Evolutionary conservation across 1,140 invertebrate species (phyloP).

Genomic region (Sogatella furcifera): DNA sequence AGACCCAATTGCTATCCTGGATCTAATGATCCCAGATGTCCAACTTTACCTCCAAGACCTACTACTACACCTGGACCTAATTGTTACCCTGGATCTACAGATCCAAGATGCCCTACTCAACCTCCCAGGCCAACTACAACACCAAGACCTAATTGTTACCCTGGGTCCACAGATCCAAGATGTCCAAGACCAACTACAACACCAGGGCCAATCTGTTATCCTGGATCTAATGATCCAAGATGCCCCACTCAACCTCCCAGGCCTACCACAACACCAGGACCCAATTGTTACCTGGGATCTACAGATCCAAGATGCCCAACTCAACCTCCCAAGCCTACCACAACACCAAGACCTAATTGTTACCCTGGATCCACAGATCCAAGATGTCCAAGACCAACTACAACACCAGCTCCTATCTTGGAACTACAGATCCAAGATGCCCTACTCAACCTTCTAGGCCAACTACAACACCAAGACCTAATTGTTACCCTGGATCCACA

Average conservation of each 20-base stretch:
- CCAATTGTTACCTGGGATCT: constrained; percentile 29
- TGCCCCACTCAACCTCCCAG: constrained; percentile 9
- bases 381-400: constrained; percentile 29
- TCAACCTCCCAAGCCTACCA: constrained; percentile 22
- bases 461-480: constrained; percentile 8
- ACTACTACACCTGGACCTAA: constrained; percentile 15
- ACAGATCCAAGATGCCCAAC: constrained; percentile 29
- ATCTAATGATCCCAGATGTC: constrained; percentile 33
- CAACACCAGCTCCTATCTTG: constrained; percentile 23
- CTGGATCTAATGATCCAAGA: constrained; percentile 14
- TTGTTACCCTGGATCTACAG: constrained; percentile 32
- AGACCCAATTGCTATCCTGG: constrained; percentile 30
- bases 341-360: constrained; percentile 22
- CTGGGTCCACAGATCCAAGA: constrained; percentile 24
- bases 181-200: constrained; percentile 18
- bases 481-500: constrained; percentile 35
- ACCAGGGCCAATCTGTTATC: constrained; percentile 13
- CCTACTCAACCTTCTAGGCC: constrained; percentile 21
- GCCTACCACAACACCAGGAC: constrained; percentile 15
- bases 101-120: constrained; percentile 33
- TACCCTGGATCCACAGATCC: constrained; percentile 37
- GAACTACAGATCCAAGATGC: constrained; percentile 35
- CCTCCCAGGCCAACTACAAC: constrained; percentile 14
- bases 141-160: constrained; percentile 23
- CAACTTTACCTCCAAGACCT: constrained; percentile 19